Percentiles rank a stretch among this genome's conserved stretches.
Conservation (phyloP, 2,113 vertebrate species). For the Caranx ignobilis region DNA sequence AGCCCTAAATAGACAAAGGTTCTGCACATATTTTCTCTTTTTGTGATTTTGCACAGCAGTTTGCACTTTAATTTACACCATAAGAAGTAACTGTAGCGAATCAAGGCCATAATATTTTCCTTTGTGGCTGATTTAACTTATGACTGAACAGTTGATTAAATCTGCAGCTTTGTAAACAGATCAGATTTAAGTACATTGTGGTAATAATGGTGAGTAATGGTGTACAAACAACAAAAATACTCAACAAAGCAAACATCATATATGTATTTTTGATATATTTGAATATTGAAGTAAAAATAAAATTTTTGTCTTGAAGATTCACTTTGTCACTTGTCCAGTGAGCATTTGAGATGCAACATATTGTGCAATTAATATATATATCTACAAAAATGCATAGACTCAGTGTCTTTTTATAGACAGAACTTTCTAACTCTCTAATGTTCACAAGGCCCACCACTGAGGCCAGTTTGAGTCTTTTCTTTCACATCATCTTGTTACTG, state of each 20-base stretch:
- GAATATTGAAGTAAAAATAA: not conserved
- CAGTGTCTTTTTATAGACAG: not conserved
- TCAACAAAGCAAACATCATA: not conserved
- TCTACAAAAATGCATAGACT: not conserved
- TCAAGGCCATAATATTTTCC: constrained; percentile 37
- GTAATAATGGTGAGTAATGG: not conserved
- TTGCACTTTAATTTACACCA: constrained; percentile 36
- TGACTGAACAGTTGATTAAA: not conserved
- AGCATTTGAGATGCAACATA: not conserved
- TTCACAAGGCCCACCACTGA: not conserved
- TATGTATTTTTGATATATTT: not conserved
- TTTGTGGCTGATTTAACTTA: constrained; percentile 32
- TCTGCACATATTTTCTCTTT: constrained; percentile 55
- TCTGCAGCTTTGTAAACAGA: not conserved
- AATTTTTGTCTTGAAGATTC: not conserved
- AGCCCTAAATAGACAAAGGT: constrained; percentile 31
- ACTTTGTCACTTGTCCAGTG: too few relatives aligned
- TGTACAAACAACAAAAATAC: not conserved
- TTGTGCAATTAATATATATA: not conserved
- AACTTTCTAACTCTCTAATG: not conserved
- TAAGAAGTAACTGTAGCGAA: constrained; percentile 18
- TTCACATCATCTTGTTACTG: constrained; percentile 6
- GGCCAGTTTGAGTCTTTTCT: constrained; percentile 1
- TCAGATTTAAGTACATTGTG: not conserved
- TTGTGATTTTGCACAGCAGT: constrained; percentile 13